Evolutionary conservation across 2,113 vertebrate genomes (phyloP), one percentile per base, ranked within the genome.

Genomic region (Callospermophilus lateralis): DNA sequence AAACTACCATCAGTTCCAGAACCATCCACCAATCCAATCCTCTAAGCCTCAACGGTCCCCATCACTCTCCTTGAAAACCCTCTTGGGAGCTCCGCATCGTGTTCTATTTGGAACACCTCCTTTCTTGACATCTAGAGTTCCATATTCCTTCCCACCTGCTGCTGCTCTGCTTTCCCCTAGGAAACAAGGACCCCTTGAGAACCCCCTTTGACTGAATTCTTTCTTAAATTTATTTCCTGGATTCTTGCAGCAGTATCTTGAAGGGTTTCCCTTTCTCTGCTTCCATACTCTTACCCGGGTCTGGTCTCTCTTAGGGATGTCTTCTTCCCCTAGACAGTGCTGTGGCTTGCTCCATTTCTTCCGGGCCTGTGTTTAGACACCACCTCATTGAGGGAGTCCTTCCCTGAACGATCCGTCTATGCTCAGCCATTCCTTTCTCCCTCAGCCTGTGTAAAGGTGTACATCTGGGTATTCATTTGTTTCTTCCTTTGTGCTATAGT

Each of bases 141-240:
- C 32, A 24, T 4, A 1, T 1, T 9, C 42, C 19, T n/a, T 9
- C 4, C 1, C 24, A 11, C 28, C 4, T 55, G 32, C 34, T 3
- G n/a, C 30, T 45, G 45, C 26, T 22, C 32, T 32, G 30, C 53
- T 85, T 24, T 51, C 12, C 12, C 10, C 51, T n/a, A 19, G 89
- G 45, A 84, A 70, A 70, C 0, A 39, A 90, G 45, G 26, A 4
- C 13, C 72, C 53, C 55, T 84, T 68, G 1, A 17, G 68, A 42
- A 13, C 3, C 30, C 26, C 5, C 8, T 24, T 65, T 39, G 51
- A 15, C 51, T 53, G 51, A 12, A 51, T 53, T 16, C 51, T 53
- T 53, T 16, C 51, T 53, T 53, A 53, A 17, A 53, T 53, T 53
- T 17, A 53, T 53, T 53, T 53, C 53, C 45, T 67, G 51, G 55